Base-by-base conservation (phyloP, 2,888 invertebrate genomes). In the Iphiclides podalirius region DNA sequence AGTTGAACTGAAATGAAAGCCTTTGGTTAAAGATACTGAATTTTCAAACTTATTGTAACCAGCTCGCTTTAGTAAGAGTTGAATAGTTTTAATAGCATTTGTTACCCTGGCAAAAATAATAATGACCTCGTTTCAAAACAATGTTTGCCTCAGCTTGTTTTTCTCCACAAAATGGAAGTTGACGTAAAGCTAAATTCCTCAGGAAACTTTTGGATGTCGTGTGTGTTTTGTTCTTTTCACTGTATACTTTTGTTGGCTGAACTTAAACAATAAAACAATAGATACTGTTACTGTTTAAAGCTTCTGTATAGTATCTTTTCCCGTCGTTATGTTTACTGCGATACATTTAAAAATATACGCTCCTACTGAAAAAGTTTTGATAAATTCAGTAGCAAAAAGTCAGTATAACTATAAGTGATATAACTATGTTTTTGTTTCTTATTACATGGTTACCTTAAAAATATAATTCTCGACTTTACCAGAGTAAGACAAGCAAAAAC, bases 61-160 rank as follows among this genome's bases (percentile, higher is more conserved):
- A 3, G 20, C 16, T 15, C 14, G 43, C 26, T 49, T 39, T 43
- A 16, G 26, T 39, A 20, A 37, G 34, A 13, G 34, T 6, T 16
- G 38, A 49, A 44, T 39, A 39, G 49, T 49, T 23, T 31, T 49
- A 43, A 49, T 49, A 26, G 26, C 43, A 49, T 49, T 49, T 49
- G 49, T 49, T 49, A 38, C 49, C 34, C 49, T 23, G 12, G 31
- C 16, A 39, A 49, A 49, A 49, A 49, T 44, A 49, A 49, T 49
- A 49, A 49, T 49, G 49, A 49, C 49, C 49, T 34, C 43, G 44
- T 49, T 49, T 49, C 49, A 49, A 49, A 49, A 49, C 49, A 49
- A 44, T 49, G 49, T 49, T 49, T 43, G 48, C 38, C 33, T 43
- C 48, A 23, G 48, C 49, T 49, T 49, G 49, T 49, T 49, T 44